Conservation (phyloP, 1,140 invertebrate genomes). For the Drosophila sp. region DNA sequence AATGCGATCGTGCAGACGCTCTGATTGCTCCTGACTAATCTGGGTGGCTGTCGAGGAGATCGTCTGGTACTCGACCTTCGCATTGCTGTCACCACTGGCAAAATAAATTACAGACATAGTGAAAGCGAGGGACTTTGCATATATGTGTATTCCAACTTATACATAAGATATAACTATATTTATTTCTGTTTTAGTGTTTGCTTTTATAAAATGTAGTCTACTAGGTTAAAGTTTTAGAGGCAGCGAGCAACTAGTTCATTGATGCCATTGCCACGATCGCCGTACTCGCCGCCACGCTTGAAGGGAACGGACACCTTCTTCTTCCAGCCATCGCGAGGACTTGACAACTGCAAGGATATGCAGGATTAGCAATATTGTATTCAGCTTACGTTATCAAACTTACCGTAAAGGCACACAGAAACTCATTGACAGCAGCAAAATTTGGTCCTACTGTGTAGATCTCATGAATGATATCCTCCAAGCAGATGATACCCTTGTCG, state of each 20-base stretch:
- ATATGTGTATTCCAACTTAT: conserved; percentile 26
- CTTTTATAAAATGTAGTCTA: conserved; percentile 43
- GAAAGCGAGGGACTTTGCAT: background rate
- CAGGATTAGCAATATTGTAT: background rate
- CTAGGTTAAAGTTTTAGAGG: conserved; percentile 63
- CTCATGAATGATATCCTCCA: conserved; percentile 84
- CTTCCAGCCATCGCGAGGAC: conserved; percentile 80
- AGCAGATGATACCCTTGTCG: conserved; percentile 77
- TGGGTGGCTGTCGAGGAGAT: conserved; percentile 58
- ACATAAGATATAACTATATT: conserved; percentile 36
- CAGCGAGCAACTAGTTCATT: conserved; percentile 79
- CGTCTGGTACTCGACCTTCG: conserved; percentile 60
- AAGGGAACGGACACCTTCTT: conserved; percentile 78
- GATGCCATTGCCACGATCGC: conserved; percentile 70
- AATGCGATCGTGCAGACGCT: conserved; percentile 69
- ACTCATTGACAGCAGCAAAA: conserved; percentile 66
- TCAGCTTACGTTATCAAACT: background rate
- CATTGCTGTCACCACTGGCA: conserved; percentile 45
- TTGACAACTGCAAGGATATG: conserved; percentile 60
- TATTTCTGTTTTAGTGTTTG: conserved; percentile 37
- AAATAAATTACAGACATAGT: conserved; percentile 45
- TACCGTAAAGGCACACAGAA: conserved; percentile 74
- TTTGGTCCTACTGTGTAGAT: conserved; percentile 82
- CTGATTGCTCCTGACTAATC: conserved; percentile 42
- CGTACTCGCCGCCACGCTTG: conserved; percentile 81